These are phyloP conservation scores for Micromussa lordhowensis DNA, from an alignment of 92 coral and sea anemone species.

Conservation along the genomic window DNA sequence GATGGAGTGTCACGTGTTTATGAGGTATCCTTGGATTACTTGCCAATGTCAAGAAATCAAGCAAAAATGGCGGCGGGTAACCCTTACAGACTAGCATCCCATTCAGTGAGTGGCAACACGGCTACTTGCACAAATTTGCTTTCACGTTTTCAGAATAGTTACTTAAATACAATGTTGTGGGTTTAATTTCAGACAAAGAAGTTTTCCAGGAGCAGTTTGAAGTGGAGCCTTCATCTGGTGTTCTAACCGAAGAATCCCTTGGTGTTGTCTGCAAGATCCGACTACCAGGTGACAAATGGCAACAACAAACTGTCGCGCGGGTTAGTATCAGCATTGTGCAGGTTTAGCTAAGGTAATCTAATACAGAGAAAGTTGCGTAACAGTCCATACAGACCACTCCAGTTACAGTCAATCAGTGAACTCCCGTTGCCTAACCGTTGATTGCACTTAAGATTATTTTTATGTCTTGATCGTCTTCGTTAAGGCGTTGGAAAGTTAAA, in stretches of 20 bases:
- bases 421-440: too few relatives aligned
- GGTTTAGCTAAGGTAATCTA: background rate
- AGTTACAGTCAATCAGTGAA: too few relatives aligned
- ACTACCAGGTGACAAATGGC: constrained; percentile 54
- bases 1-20: too few relatives aligned
- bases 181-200: constrained; percentile 18
- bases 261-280: constrained; percentile 37
- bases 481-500: background rate
- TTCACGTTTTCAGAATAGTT: background rate
- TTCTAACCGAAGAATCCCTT: constrained; percentile 46
- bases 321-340: background rate
- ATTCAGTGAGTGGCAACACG: too few relatives aligned
- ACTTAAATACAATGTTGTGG: background rate
- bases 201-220: constrained; percentile 5
- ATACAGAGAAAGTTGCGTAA: background rate
- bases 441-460: too few relatives aligned
- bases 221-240: constrained; percentile 50
- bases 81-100: too few relatives aligned
- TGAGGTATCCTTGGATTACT: too few relatives aligned
- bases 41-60: too few relatives aligned
- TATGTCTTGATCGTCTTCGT: background rate
- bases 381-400: background rate
- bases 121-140: background rate
- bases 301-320: constrained; percentile 13
- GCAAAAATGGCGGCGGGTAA: too few relatives aligned